Conservation (phyloP, 2,113 vertebrate species). For the Tiliqua scincoides region DNA sequence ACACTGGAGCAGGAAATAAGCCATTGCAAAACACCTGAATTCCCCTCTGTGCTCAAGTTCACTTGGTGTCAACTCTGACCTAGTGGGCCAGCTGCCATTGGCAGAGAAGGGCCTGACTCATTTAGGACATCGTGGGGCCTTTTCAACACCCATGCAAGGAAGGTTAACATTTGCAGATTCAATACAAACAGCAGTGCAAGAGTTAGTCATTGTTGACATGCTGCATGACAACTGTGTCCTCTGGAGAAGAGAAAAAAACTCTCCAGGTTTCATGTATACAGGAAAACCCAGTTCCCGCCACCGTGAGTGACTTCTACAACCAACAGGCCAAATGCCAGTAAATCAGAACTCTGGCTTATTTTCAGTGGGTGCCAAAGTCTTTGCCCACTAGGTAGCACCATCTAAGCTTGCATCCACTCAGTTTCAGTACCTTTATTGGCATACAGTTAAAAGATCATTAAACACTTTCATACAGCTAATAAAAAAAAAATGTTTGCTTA, state of each 20-base stretch:
- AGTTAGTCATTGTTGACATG: neutral
- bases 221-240: too few relatives aligned
- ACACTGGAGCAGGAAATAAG: too few relatives aligned
- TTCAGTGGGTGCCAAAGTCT: neutral
- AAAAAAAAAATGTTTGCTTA: too few relatives aligned
- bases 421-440: too few relatives aligned
- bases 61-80: constrained; percentile 1
- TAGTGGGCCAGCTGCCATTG: neutral
- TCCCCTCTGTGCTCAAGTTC: too few relatives aligned
- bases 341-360: neutral
- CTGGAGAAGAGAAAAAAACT: too few relatives aligned
- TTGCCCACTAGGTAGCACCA: neutral
- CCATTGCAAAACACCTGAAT: too few relatives aligned
- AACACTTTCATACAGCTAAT: too few relatives aligned
- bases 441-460: too few relatives aligned
- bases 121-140: neutral
- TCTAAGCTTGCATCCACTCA: neutral
- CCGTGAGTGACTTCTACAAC: too few relatives aligned
- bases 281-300: too few relatives aligned
- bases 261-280: too few relatives aligned
- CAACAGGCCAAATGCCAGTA: neutral
- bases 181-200: neutral
- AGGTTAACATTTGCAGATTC: neutral
- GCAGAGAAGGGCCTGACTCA: neutral
- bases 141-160: neutral